These are phyloP conservation scores for Struthidea cinerea DNA, from an alignment of 2,113 vertebrate species.

Conservation along the genomic window DNA sequence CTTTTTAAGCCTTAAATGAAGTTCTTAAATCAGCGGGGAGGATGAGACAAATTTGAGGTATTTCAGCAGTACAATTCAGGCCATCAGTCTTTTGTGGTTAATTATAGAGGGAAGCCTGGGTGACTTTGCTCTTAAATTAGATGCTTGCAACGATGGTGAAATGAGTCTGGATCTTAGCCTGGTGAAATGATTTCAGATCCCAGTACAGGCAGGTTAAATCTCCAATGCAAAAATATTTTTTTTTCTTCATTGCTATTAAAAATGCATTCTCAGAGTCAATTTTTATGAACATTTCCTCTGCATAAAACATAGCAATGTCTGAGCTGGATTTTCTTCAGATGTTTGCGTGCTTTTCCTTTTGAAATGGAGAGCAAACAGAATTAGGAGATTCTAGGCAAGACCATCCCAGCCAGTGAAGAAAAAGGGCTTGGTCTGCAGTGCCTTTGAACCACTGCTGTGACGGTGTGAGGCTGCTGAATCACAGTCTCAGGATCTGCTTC, in stretches of 20 bases:
- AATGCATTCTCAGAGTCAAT: background rate
- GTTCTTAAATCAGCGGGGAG: background rate
- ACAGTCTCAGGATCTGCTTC: background rate
- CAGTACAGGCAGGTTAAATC: background rate
- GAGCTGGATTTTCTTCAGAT: background rate
- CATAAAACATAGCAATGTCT: background rate
- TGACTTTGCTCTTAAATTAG: constrained; percentile 51
- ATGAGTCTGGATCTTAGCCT: background rate
- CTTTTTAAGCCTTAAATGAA: constrained; percentile 7
- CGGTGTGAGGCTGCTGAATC: background rate
- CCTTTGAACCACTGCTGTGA: background rate
- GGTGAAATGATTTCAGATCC: background rate
- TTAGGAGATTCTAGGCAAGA: background rate
- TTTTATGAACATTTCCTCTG: background rate
- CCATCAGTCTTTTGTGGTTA: background rate
- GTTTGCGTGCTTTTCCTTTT: background rate
- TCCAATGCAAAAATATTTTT: background rate
- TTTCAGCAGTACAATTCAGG: constrained; percentile 7
- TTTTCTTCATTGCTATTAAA: background rate
- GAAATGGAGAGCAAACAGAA: background rate
- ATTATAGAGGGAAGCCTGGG: constrained; percentile 9
- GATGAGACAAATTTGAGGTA: background rate
- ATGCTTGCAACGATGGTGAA: background rate
- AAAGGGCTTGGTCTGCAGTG: background rate
- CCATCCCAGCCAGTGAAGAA: background rate